Percentiles rank a stretch among this genome's conserved stretches.
phyloP scores from a whole-genome alignment of 2,113 vertebrate species.

The Turdus rufiventris region DNA sequence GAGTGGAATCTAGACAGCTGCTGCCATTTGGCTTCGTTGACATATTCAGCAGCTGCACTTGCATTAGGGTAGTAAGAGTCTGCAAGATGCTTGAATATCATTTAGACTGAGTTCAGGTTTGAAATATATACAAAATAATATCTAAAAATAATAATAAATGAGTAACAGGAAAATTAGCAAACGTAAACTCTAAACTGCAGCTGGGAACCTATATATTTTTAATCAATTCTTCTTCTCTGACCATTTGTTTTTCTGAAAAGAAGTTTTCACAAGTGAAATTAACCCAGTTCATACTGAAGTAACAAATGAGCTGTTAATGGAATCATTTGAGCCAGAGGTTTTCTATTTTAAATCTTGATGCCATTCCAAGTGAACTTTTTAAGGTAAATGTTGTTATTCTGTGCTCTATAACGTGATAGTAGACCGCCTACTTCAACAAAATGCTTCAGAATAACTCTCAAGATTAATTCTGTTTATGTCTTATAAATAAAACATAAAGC shows the following conservation, averaged over 20 bases:
- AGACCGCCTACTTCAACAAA: background rate
- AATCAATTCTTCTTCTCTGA: background rate
- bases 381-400: background rate
- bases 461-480: background rate
- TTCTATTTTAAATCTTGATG: background rate
- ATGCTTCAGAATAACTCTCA: background rate
- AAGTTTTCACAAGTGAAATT: background rate
- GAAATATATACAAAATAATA: background rate
- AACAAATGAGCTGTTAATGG: background rate
- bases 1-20: background rate
- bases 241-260: background rate
- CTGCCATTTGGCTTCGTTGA: background rate
- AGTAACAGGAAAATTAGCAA: background rate
- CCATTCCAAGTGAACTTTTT: background rate
- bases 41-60: background rate
- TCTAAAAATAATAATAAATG: background rate
- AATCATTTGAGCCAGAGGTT: background rate
- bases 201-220: background rate
- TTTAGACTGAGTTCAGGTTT: background rate
- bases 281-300: background rate
- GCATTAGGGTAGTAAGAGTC: background rate
- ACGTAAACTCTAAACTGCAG: background rate
- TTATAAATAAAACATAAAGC: background rate
- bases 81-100: background rate
- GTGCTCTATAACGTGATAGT: background rate